phyloP scores from a whole-genome alignment of 2,113 vertebrate genomes.

The Pseudolaguvia tuberculata region DNA sequence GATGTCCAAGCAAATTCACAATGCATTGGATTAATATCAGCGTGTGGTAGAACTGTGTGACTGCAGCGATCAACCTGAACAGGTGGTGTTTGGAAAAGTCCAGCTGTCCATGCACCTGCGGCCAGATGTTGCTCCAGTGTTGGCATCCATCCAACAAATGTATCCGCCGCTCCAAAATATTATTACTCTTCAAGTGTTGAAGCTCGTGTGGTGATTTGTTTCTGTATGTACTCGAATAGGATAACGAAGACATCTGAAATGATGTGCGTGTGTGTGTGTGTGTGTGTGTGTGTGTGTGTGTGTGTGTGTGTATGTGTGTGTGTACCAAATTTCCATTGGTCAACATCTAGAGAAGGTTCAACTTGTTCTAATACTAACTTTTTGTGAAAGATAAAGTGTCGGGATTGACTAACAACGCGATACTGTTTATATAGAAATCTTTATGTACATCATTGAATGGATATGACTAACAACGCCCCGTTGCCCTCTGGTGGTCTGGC shows the following conservation, averaged over 20 bases:
- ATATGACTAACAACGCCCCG: too few species aligned
- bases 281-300: neutral
- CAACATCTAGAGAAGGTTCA: neutral
- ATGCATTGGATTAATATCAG: neutral
- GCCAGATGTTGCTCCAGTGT: neutral
- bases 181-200: neutral
- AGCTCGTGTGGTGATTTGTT: neutral
- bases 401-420: too few species aligned
- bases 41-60: neutral
- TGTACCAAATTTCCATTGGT: too few species aligned
- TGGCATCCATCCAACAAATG: neutral
- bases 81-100: conserved; percentile 32
- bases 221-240: neutral
- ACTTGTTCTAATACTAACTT: neutral
- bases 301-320: neutral
- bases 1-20: neutral
- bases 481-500: too few species aligned
- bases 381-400: neutral
- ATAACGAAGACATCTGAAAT: too few species aligned
- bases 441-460: too few species aligned
- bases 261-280: neutral
- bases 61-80: neutral
- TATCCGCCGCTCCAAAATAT: neutral
- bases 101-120: conserved; percentile 23
- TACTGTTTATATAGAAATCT: too few species aligned